phyloP scores from a whole-genome alignment of 2,797 vertebrate genomes.

The Cyprinodon diabolis region DNA sequence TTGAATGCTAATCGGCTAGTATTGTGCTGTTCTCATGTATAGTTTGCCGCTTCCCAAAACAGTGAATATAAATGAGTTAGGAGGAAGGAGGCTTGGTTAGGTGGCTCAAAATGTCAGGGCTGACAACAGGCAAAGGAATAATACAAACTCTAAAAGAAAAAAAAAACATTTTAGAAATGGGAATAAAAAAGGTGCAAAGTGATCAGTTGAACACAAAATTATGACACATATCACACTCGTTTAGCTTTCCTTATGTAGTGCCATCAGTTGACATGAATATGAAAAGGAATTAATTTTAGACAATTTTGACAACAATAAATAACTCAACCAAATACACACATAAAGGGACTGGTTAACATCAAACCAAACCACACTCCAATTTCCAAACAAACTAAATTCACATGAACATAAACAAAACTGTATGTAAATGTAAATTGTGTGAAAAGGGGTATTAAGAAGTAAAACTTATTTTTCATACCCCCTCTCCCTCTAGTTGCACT shows the following conservation, averaged over 20 bases:
- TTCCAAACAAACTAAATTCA: too few species aligned
- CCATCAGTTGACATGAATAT: not conserved
- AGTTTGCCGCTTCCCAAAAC: slow-evolving; percentile 64
- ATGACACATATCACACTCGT: not conserved
- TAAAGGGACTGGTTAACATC: too few species aligned
- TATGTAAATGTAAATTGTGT: too few species aligned
- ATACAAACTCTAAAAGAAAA: slow-evolving; percentile 47
- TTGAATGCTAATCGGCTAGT: slow-evolving; percentile 71
- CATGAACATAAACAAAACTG: too few species aligned
- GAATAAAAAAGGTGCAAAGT: slow-evolving; percentile 9
- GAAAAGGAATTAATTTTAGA: too few species aligned
- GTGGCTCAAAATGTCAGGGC: slow-evolving; percentile 51
- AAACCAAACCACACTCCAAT: too few species aligned
- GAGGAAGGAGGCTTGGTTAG: slow-evolving; percentile 58
- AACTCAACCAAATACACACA: too few species aligned
- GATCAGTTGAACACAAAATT: not conserved
- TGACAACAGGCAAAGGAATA: slow-evolving; percentile 46
- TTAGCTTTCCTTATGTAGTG: not conserved
- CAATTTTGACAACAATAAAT: too few species aligned
- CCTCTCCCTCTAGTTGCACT: too few species aligned
- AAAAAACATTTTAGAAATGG: slow-evolving; percentile 6
- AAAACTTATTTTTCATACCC: too few species aligned
- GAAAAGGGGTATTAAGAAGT: too few species aligned
- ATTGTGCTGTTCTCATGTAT: slow-evolving; percentile 67
- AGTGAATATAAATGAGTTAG: slow-evolving; percentile 73